These are phyloP conservation scores for Andrena haemorrhoa DNA, from an alignment of 2,888 invertebrate species.

Conservation along the genomic window DNA sequence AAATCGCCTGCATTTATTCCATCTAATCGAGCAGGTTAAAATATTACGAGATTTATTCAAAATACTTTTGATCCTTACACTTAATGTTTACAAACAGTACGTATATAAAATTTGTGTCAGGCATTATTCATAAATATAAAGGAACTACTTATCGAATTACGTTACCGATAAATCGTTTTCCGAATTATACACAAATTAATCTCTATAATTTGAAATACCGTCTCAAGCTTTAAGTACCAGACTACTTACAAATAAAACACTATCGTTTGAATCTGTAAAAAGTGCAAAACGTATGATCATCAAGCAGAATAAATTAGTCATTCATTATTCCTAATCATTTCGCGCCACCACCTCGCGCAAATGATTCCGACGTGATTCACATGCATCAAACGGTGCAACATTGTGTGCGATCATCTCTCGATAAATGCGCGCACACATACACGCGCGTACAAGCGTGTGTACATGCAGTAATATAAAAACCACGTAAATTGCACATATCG, in stretches of 20 bases:
- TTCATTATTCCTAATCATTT: neutral
- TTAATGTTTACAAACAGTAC: neutral
- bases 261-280: neutral
- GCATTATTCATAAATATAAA: neutral
- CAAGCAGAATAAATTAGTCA: neutral
- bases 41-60: neutral
- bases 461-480: slow-evolving; percentile 16
- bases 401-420: neutral
- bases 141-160: neutral
- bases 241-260: neutral
- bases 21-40: neutral
- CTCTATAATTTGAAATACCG: neutral
- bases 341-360: neutral
- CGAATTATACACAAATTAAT: neutral
- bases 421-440: slow-evolving; percentile 11
- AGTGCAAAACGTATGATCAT: neutral
- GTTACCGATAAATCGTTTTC: neutral
- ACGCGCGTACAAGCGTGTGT: slow-evolving; percentile 7
- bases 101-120: neutral
- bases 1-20: neutral
- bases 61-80: neutral
- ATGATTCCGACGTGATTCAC: slow-evolving; percentile 31
- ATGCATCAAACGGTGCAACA: neutral
- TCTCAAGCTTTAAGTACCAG: neutral
- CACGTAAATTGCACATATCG: slow-evolving; percentile 22